A percentile compares a stretch with the other conserved stretches of the same genome.
Conservation (phyloP, 1,140 invertebrate genomes). For the Seison nebaliae region DNA sequence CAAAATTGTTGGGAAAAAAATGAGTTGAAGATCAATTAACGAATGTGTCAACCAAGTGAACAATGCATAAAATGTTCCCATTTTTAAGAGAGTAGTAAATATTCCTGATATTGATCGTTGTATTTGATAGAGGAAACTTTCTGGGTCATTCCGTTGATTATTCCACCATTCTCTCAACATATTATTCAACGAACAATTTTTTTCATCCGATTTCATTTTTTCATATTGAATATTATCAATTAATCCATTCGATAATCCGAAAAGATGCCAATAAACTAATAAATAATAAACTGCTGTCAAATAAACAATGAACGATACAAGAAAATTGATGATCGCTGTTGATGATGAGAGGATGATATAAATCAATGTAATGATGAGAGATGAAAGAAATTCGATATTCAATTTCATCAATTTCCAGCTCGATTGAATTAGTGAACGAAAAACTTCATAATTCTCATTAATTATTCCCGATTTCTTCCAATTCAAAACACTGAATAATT, state of each 20-base stretch:
- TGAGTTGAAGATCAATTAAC: constrained; percentile 68
- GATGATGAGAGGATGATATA: constrained; percentile 2
- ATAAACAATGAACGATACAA: constrained; percentile 8
- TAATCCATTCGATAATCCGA: background rate
- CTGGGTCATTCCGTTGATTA: background rate
- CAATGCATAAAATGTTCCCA: constrained; percentile 77
- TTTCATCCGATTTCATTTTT: constrained; percentile 1
- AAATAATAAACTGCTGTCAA: constrained; percentile 6
- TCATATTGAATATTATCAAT: too few species aligned
- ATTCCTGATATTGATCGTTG: constrained; percentile 29
- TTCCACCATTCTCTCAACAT: background rate
- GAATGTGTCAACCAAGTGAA: constrained; percentile 94
- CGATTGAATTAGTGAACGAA: too few species aligned
- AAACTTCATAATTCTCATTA: too few species aligned
- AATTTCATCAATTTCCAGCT: too few species aligned
- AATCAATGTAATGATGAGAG: constrained; percentile 1
- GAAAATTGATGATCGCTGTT: constrained; percentile 9
- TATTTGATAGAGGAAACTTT: background rate
- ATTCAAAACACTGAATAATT: too few species aligned
- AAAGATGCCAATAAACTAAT: constrained; percentile 2
- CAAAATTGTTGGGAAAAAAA: constrained; percentile 52
- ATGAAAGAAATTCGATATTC: too few species aligned
- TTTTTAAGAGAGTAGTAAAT: constrained; percentile 76
- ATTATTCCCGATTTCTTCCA: too few species aligned
- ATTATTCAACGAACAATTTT: constrained; percentile 1